Evolutionary conservation across 2,888 invertebrate species (phyloP).

Genomic region (Pseudococcus viburni): DNA sequence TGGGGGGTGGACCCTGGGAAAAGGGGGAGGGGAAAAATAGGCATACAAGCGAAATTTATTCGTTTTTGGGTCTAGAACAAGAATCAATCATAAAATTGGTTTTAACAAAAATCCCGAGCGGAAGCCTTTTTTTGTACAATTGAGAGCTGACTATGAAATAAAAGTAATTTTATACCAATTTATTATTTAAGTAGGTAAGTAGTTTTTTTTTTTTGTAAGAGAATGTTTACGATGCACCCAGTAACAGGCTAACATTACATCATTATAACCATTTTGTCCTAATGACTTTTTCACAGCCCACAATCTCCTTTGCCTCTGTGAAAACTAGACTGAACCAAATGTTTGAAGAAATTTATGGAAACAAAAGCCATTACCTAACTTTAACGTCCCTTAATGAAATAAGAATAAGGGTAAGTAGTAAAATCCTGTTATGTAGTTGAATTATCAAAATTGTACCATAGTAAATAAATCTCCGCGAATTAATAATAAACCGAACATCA

Average conservation of each 20-base stretch:
- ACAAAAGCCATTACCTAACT: slow-evolving; percentile 57
- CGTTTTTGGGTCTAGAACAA: too few relatives aligned
- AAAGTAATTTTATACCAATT: too few relatives aligned
- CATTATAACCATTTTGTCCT: slow-evolving; percentile 53
- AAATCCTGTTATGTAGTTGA: background rate
- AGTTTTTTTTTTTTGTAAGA: slow-evolving; percentile 3
- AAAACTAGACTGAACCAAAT: slow-evolving; percentile 52
- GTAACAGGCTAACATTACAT: slow-evolving; percentile 19
- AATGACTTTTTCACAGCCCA: slow-evolving; percentile 49
- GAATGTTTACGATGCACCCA: background rate
- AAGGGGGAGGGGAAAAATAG: too few relatives aligned
- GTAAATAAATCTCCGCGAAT: too few relatives aligned
- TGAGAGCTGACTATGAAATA: too few relatives aligned
- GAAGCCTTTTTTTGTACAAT: too few relatives aligned
- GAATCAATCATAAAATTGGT: too few relatives aligned
- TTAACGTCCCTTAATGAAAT: slow-evolving; percentile 59
- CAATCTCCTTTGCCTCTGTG: slow-evolving; percentile 52
- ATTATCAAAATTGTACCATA: background rate
- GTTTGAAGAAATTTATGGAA: slow-evolving; percentile 60
- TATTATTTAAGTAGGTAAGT: background rate
- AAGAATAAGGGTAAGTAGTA: slow-evolving; percentile 46
- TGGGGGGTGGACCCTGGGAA: too few relatives aligned
- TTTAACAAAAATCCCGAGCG: too few relatives aligned
- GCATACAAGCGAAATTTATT: too few relatives aligned
- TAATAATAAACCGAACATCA: too few relatives aligned